Evolutionary conservation across 2,797 vertebrate species (phyloP).

Genomic region (Sandelia bainsii): DNA sequence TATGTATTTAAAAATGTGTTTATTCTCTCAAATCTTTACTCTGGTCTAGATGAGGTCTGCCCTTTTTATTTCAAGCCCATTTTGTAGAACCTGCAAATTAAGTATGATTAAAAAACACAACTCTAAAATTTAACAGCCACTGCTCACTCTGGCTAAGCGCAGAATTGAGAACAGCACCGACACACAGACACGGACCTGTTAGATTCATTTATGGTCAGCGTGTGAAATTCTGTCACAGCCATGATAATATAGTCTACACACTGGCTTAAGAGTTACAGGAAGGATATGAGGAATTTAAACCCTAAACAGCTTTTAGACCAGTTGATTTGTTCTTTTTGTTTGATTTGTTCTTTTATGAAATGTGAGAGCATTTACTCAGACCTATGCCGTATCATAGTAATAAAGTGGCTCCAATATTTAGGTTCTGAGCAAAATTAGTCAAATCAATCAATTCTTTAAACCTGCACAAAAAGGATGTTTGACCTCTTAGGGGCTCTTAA

Average conservation of each 20-base stretch:
- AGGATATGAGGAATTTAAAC: conserved; percentile 82
- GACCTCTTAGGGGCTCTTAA: accelerated
- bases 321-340: too few species aligned
- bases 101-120: neutral
- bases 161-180: neutral
- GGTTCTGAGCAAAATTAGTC: too few species aligned
- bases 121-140: neutral
- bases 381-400: too few species aligned
- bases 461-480: neutral
- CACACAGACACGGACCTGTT: conserved; percentile 64
- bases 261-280: conserved; percentile 67
- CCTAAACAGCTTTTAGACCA: conserved; percentile 4
- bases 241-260: conserved; percentile 72
- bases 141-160: conserved; percentile 15
- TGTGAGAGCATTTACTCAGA: too few species aligned
- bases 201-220: conserved; percentile 73
- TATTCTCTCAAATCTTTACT: conserved; percentile 26
- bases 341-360: too few species aligned
- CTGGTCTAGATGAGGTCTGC: neutral
- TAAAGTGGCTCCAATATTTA: too few species aligned
- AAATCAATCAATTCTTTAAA: neutral
- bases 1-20: conserved; percentile 50
- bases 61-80: neutral
- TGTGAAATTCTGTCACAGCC: conserved; percentile 78
- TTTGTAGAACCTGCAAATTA: neutral